Evolutionary conservation across 2,888 invertebrate genomes (phyloP).

Genomic region (Cephus pulcher): DNA sequence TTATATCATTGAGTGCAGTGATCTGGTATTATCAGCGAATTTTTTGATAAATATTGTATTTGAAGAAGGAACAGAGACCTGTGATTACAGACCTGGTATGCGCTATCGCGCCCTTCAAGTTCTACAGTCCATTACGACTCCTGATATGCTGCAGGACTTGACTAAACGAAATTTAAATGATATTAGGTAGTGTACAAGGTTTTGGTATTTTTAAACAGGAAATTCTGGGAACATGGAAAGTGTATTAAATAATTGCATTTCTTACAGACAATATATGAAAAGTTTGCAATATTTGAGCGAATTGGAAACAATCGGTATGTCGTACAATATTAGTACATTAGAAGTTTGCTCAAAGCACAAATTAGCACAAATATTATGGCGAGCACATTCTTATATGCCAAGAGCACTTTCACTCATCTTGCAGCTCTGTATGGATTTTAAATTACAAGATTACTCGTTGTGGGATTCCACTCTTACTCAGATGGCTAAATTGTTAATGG

Average conservation of each 20-base stretch:
- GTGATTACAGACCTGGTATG: slow-evolving; percentile 46
- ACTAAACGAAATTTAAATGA: slow-evolving; percentile 48
- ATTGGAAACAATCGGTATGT: slow-evolving; percentile 58
- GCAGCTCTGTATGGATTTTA: slow-evolving; percentile 52
- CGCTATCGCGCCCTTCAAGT: slow-evolving; percentile 60
- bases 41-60: slow-evolving; percentile 59
- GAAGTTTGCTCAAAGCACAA: slow-evolving; percentile 47
- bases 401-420: slow-evolving; percentile 47
- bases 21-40: slow-evolving; percentile 47
- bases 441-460: slow-evolving; percentile 44
- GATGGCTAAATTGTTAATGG: slow-evolving; percentile 51
- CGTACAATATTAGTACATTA: slow-evolving; percentile 54
- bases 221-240: background rate
- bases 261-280: slow-evolving; percentile 53
- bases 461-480: slow-evolving; percentile 46
- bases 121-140: slow-evolving; percentile 51
- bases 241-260: background rate
- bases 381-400: slow-evolving; percentile 38
- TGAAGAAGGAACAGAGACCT: slow-evolving; percentile 30
- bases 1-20: slow-evolving; percentile 57
- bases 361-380: slow-evolving; percentile 47
- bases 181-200: slow-evolving; percentile 43
- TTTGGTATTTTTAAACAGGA: background rate
- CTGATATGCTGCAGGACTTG: slow-evolving; percentile 47
- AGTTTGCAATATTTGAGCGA: slow-evolving; percentile 56